These are phyloP conservation scores for Phaedon cochleariae DNA, from an alignment of 2,888 invertebrate species.

Conservation along the genomic window DNA sequence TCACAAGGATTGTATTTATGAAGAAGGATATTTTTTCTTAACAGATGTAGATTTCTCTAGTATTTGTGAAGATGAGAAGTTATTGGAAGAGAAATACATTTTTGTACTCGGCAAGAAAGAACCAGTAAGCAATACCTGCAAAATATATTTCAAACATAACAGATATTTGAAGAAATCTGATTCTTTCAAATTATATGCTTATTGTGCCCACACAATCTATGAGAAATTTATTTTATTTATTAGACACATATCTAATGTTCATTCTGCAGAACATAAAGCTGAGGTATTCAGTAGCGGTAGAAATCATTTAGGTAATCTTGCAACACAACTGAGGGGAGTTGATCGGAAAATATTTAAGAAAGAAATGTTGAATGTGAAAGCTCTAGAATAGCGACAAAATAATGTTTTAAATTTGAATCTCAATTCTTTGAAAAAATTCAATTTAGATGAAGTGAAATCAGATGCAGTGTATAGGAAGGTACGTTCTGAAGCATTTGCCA, in stretches of 20 bases:
- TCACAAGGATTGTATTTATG: constrained; percentile 1
- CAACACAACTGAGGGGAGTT: constrained; percentile 5
- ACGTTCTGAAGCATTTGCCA: constrained; percentile 27
- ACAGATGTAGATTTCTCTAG: neutral
- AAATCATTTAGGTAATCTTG: neutral
- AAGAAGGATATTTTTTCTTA: constrained; percentile 9
- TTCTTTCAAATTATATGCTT: constrained; percentile 19
- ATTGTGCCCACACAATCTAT: constrained; percentile 5
- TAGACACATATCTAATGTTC: neutral
- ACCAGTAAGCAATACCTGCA: constrained; percentile 12
- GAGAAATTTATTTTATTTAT: neutral
- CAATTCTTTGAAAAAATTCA: neutral
- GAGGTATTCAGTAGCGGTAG: neutral
- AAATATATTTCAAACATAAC: constrained; percentile 12
- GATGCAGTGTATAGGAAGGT: constrained; percentile 32
- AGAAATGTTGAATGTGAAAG: constrained; percentile 2
- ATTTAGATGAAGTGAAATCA: constrained; percentile 34
- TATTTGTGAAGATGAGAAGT: constrained; percentile 4
- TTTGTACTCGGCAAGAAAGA: constrained; percentile 1
- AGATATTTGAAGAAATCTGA: constrained; percentile 2
- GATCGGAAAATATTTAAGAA: neutral
- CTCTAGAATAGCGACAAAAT: constrained; percentile 6
- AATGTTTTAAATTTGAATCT: neutral
- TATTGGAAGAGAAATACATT: constrained; percentile 5
- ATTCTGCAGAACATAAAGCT: neutral